Conservation (phyloP, 2,888 invertebrate species). For the Ichneumoninae sp. region DNA sequence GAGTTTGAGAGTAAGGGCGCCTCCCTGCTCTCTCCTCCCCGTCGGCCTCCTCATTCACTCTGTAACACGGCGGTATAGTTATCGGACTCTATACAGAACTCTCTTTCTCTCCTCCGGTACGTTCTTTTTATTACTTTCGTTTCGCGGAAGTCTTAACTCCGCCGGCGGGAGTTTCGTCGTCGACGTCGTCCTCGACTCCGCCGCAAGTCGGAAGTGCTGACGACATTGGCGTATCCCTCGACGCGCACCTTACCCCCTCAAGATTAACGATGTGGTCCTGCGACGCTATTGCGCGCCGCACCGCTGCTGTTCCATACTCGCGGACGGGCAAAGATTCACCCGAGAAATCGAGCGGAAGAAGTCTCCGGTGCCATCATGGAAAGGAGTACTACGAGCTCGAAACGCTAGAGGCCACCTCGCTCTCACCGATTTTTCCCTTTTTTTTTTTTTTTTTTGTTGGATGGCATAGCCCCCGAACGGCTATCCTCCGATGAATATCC, state of each 20-base stretch:
- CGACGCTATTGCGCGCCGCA: constrained; percentile 21
- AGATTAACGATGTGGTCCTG: constrained; percentile 65
- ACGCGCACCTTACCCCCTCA: constrained; percentile 46
- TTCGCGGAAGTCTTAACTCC: constrained; percentile 67
- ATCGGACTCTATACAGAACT: constrained; percentile 21
- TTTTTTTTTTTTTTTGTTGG: too few species aligned
- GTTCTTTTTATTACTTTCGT: constrained; percentile 65
- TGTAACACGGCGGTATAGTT: constrained; percentile 15
- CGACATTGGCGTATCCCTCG: constrained; percentile 62
- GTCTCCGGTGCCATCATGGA: constrained; percentile 6
- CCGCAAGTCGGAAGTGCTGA: constrained; percentile 66
- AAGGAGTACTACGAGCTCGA: constrained; percentile 1
- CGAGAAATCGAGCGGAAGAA: constrained; percentile 65
- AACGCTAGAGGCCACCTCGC: background rate
- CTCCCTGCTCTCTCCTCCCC: constrained; percentile 15
- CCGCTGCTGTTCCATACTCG: constrained; percentile 14
- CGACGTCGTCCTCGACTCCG: constrained; percentile 7
- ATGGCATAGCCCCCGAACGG: too few species aligned
- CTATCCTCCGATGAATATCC: too few species aligned
- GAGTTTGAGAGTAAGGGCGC: constrained; percentile 13
- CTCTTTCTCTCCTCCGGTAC: constrained; percentile 11
- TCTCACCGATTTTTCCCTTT: background rate
- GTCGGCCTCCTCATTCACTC: constrained; percentile 4
- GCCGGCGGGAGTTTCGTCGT: constrained; percentile 54
- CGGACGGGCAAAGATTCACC: constrained; percentile 35